phyloP scores from a whole-genome alignment of 2,113 vertebrate genomes.

The Mus spicilegus region DNA sequence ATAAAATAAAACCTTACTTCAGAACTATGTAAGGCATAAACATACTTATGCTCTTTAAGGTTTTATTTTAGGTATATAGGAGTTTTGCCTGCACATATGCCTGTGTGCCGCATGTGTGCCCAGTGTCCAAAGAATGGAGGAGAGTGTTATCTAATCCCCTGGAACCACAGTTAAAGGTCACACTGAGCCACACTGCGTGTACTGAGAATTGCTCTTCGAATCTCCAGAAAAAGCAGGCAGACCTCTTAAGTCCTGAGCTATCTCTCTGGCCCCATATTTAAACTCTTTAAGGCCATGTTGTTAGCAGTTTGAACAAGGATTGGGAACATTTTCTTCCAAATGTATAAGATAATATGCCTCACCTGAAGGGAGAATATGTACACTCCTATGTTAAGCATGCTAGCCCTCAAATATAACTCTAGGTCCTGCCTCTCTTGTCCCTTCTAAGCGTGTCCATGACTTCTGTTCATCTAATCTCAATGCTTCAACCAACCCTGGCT shows the following conservation, averaged over 20 bases:
- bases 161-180: not conserved
- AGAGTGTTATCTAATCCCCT: not conserved
- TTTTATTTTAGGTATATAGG: not conserved
- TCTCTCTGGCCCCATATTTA: not conserved
- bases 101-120: not conserved
- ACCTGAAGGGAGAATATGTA: not conserved
- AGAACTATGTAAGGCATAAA: constrained; percentile 50
- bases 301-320: constrained; percentile 3
- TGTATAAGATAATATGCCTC: not conserved
- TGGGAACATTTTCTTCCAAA: constrained; percentile 27
- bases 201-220: not conserved
- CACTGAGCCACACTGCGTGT: not conserved
- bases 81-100: not conserved
- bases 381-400: not conserved
- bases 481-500: not conserved
- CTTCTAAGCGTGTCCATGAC: not conserved
- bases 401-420: not conserved
- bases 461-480: not conserved
- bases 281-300: not conserved
- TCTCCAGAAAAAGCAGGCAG: not conserved
- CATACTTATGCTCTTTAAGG: not conserved
- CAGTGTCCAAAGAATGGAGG: not conserved
- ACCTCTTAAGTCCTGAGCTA: not conserved
- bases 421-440: not conserved
- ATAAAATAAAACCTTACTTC: constrained; percentile 69